A percentile compares a stretch with the other conserved stretches of the same genome.
These are phyloP conservation scores for Trematomus bernacchii DNA, from an alignment of 2,797 vertebrate genomes.

Conservation along the genomic window DNA sequence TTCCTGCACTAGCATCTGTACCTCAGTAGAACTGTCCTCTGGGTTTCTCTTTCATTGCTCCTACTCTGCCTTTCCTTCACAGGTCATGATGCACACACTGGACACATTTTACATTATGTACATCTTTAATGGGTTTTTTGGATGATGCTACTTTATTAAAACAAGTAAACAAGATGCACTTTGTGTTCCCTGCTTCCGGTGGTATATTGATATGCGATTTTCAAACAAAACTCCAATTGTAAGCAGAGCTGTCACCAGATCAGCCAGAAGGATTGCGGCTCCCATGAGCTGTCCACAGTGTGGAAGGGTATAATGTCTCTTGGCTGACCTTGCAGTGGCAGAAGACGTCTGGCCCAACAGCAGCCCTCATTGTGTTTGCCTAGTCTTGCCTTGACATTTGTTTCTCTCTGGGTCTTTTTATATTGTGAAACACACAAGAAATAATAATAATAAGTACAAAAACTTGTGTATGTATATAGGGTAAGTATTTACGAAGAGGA, in stretches of 20 bases:
- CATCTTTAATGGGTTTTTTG: neutral
- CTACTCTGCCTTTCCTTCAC: neutral
- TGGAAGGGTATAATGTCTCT: neutral
- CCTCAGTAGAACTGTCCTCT: neutral
- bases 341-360: neutral
- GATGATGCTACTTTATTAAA: neutral
- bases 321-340: neutral
- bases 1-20: neutral
- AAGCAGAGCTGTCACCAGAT: neutral
- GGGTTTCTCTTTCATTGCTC: neutral
- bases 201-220: no score
- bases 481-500: no score
- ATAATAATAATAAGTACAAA: no score
- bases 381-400: no score
- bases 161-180: neutral
- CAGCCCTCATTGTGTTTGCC: neutral
- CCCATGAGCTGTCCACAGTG: no score
- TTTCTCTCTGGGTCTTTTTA: no score
- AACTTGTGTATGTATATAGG: no score
- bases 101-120: neutral
- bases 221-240: neutral
- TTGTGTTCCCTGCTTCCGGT: no score
- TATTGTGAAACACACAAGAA: no score
- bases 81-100: neutral
- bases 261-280: neutral